Evolutionary conservation across 1,140 invertebrate genomes (phyloP).

Genomic region (Drosophila sproati): DNA sequence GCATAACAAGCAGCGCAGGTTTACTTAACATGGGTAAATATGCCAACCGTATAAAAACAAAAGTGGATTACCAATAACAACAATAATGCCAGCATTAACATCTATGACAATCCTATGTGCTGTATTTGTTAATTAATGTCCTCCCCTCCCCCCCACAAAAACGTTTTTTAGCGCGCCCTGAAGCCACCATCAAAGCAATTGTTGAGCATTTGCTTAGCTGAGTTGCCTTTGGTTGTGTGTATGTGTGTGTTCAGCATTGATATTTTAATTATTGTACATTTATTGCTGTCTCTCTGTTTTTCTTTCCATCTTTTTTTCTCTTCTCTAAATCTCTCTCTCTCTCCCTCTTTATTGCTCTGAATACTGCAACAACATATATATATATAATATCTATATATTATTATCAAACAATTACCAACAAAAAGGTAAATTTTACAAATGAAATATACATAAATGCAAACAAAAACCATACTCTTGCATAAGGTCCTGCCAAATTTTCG

Average conservation of each 20-base stretch:
- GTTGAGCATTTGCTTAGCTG: conserved; percentile 13
- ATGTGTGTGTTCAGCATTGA: conserved; percentile 41
- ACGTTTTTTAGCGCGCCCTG: conserved; percentile 54
- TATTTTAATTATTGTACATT: conserved; percentile 39
- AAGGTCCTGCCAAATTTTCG: conserved; percentile 2
- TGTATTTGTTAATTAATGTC: conserved; percentile 47
- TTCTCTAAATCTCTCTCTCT: conserved; percentile 23
- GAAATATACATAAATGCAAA: conserved; percentile 27
- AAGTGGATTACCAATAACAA: conserved; percentile 1
- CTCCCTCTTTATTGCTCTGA: conserved; percentile 19
- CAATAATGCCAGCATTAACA: not conserved
- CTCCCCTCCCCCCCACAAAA: conserved; percentile 13
- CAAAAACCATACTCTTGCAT: conserved; percentile 4
- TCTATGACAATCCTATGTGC: conserved; percentile 25
- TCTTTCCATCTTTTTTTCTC: conserved; percentile 44
- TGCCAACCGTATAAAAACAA: conserved; percentile 43
- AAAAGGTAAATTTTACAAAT: conserved; percentile 73
- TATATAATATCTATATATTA: conserved; percentile 18
- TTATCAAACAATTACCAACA: conserved; percentile 53
- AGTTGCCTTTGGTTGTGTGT: conserved; percentile 36
- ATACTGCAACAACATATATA: conserved; percentile 32
- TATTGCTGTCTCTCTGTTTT: conserved; percentile 55
- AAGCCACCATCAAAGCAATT: conserved; percentile 20
- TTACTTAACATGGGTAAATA: conserved; percentile 83
- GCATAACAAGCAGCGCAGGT: conserved; percentile 75